Evolutionary conservation across 2,888 invertebrate species (phyloP), one percentile per base, ranked within the genome.

Genomic region (Troides aeacus): DNA sequence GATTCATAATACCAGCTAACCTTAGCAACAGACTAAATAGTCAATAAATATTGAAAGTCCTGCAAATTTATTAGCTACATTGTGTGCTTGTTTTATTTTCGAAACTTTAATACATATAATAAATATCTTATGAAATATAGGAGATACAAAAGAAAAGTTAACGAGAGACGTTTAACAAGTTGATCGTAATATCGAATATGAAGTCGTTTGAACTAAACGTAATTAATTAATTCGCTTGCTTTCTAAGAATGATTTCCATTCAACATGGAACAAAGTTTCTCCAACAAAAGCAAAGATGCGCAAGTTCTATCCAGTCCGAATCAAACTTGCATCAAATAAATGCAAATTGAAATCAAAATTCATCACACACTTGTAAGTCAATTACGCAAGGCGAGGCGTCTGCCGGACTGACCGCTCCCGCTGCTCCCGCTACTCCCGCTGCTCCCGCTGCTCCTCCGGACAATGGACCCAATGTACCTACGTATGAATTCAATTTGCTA

Each of bases 301-400:
- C 58, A 64, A 64, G 64, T 64, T 64, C 30, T 36, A 15, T 68
- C 17, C 63, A 24, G 62, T 30, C 42, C 18, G 53, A 63, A 53
- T 39, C 12, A 21, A 50, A 70, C 57, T 67, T 69, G 56, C 60
- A 61, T 64, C 57, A 61, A 53, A 63, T 59, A 56, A 74, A 78
- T 74, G 74, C 74, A 76, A 76, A 76, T 77, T 73, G 68, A 72
- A 75, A 74, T 74, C 73, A 75, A 72, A 78, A 75, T 77, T 76
- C 75, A 76, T 76, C 76, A 78, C 76, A 78, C 74, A 77, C 77
- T 74, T 73, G 75, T 78, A 78, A 78, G 71, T 78, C 72, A 75
- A 75, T 78, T 78, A 77, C 66, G 71, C 57, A 70, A 72, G 72
- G 74, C 74, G 72, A 75, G 77, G 72, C 72, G 76, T 73, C 76